A percentile compares a stretch with the other conserved stretches of the same genome.
Conservation (phyloP, 2,113 vertebrate species). For the Chaenocephalus aceratus region DNA sequence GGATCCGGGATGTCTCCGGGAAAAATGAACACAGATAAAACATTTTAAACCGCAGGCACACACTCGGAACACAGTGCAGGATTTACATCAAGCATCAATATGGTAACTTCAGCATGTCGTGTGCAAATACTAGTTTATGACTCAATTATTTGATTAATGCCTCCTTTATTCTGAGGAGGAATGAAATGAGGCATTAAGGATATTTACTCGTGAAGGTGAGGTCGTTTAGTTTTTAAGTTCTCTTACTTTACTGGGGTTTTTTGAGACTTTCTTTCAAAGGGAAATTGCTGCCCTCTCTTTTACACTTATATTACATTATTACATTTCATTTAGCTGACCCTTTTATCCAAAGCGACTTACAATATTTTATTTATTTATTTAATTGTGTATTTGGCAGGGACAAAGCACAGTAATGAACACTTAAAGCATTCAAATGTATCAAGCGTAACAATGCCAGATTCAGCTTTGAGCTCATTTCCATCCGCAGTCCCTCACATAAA, state of each 20-base stretch:
- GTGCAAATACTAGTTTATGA: slow-evolving; percentile 41
- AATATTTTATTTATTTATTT: too few species aligned
- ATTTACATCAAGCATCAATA: slow-evolving; percentile 16
- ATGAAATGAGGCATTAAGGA: background rate
- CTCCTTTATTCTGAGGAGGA: background rate
- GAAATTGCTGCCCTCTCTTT: background rate
- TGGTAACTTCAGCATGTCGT: slow-evolving; percentile 5
- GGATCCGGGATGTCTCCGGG: slow-evolving; percentile 34
- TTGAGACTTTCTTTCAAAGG: background rate
- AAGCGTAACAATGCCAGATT: too few species aligned
- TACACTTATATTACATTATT: too few species aligned
- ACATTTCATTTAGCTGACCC: too few species aligned
- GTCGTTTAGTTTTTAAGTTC: too few species aligned
- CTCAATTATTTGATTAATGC: slow-evolving; percentile 19
- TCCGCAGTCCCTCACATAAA: too few species aligned
- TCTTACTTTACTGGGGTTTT: too few species aligned
- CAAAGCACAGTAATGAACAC: too few species aligned
- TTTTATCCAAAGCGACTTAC: too few species aligned
- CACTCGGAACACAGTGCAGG: background rate
- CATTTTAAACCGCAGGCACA: slow-evolving; percentile 12
- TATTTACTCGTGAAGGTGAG: background rate
- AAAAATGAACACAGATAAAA: slow-evolving; percentile 47
- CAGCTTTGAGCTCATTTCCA: too few species aligned
- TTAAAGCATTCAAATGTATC: too few species aligned
- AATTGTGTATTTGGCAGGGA: too few species aligned